A percentile compares a stretch with the other conserved stretches of the same genome.
These are phyloP conservation scores for Trichomycterus rosablanca DNA, from an alignment of 2,113 vertebrate species.

Conservation along the genomic window DNA sequence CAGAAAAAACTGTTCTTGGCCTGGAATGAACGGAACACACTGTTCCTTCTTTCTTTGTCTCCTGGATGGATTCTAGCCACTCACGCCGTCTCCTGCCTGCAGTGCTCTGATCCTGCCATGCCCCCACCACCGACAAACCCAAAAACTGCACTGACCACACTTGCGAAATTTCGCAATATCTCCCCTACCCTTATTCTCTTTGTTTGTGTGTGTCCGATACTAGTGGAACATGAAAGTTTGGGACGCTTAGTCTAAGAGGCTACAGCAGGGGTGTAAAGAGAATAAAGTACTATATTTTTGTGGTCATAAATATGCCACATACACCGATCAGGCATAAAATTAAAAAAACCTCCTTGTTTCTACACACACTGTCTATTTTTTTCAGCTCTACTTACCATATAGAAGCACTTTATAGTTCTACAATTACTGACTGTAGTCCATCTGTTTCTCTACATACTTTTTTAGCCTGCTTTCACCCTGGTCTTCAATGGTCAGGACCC, in stretches of 20 bases:
- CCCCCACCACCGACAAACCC: not conserved
- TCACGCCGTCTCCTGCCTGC: slow-evolving; percentile 19
- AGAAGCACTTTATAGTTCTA: too few species aligned
- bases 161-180: not conserved
- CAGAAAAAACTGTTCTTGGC: slow-evolving; percentile 52
- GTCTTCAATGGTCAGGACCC: too few species aligned
- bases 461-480: too few species aligned
- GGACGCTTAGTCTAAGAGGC: not conserved
- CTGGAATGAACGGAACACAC: slow-evolving; percentile 45
- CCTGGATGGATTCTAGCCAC: slow-evolving; percentile 23
- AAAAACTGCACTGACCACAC: not conserved
- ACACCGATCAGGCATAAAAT: too few species aligned
- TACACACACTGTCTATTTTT: too few species aligned
- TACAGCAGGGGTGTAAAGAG: slow-evolving; percentile 3
- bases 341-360: too few species aligned
- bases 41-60: slow-evolving; percentile 41
- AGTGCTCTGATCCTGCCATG: slow-evolving; percentile 21
- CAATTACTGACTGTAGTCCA: too few species aligned
- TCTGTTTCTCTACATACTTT: too few species aligned
- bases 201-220: not conserved
- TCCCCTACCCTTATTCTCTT: not conserved
- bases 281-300: too few species aligned
- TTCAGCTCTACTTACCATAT: too few species aligned
- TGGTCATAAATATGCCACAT: too few species aligned
- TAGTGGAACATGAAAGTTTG: not conserved